These are phyloP conservation scores for Drosophila fungiperda DNA, from an alignment of 2,888 invertebrate genomes.

Conservation along the genomic window DNA sequence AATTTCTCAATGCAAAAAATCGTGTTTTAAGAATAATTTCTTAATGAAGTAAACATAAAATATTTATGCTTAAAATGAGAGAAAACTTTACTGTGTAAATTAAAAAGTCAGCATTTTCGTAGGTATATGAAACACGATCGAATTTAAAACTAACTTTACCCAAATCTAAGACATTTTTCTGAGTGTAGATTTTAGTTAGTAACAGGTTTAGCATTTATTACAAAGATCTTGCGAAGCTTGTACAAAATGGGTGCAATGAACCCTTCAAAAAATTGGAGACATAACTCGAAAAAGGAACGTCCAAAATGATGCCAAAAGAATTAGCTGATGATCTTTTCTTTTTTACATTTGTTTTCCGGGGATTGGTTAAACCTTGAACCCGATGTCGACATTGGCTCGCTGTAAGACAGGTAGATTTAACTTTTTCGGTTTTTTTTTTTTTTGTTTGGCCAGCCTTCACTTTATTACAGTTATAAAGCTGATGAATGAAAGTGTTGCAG, in stretches of 20 bases:
- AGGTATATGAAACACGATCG: neutral
- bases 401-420: slow-evolving; percentile 36
- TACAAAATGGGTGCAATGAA: slow-evolving; percentile 59
- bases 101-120: neutral
- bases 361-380: slow-evolving; percentile 66
- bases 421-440: neutral
- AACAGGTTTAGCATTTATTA: slow-evolving; percentile 1
- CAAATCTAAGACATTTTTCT: neutral
- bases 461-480: slow-evolving; percentile 77
- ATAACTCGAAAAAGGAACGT: slow-evolving; percentile 43
- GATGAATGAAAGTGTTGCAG: slow-evolving; percentile 75
- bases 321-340: slow-evolving; percentile 30
- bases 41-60: neutral
- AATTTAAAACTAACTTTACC: neutral
- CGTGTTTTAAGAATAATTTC: neutral
- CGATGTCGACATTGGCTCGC: slow-evolving; percentile 32
- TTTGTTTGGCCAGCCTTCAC: slow-evolving; percentile 49
- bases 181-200: slow-evolving; percentile 2
- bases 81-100: accelerated
- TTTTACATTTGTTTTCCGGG: slow-evolving; percentile 2
- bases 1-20: neutral
- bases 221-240: slow-evolving; percentile 53
- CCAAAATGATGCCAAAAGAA: slow-evolving; percentile 31
- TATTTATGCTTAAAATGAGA: neutral
- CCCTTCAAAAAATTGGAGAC: slow-evolving; percentile 27